Evolutionary conservation across 2,888 invertebrate genomes (phyloP).

Genomic region (Dugesia japonica): DNA sequence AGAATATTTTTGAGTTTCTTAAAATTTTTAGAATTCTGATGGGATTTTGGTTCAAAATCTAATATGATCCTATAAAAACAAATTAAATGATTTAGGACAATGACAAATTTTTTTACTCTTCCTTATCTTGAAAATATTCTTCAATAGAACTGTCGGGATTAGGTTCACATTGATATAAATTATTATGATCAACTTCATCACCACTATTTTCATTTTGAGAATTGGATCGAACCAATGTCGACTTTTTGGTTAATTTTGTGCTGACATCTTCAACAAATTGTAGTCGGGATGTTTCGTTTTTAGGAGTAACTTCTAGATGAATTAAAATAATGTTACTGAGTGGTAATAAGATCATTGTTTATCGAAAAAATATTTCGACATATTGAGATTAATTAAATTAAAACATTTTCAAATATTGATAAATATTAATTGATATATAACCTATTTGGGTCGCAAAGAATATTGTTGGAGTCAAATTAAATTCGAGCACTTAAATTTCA

Average conservation of each 20-base stretch:
- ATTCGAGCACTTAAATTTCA: too few relatives aligned
- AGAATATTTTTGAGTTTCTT: conserved; percentile 4
- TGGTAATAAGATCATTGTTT: too few relatives aligned
- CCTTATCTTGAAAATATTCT: neutral
- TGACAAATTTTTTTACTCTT: neutral
- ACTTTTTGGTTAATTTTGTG: neutral
- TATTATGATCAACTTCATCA: neutral
- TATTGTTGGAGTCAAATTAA: too few relatives aligned
- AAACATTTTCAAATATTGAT: too few relatives aligned
- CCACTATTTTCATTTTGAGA: neutral
- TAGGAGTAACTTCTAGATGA: neutral
- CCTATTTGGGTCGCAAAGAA: too few relatives aligned
- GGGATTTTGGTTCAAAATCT: neutral
- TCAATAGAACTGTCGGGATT: neutral
- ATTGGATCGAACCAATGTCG: neutral
- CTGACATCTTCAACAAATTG: neutral
- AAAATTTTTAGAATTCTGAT: neutral
- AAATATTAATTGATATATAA: too few relatives aligned
- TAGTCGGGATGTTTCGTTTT: neutral
- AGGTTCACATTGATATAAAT: neutral
- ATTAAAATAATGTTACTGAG: neutral
- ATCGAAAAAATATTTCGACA: too few relatives aligned
- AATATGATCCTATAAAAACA: neutral
- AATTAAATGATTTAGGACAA: neutral
- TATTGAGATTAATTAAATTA: too few relatives aligned